Conservation (phyloP, 2,797 vertebrate genomes). For the Phoebastria nigripes region DNA sequence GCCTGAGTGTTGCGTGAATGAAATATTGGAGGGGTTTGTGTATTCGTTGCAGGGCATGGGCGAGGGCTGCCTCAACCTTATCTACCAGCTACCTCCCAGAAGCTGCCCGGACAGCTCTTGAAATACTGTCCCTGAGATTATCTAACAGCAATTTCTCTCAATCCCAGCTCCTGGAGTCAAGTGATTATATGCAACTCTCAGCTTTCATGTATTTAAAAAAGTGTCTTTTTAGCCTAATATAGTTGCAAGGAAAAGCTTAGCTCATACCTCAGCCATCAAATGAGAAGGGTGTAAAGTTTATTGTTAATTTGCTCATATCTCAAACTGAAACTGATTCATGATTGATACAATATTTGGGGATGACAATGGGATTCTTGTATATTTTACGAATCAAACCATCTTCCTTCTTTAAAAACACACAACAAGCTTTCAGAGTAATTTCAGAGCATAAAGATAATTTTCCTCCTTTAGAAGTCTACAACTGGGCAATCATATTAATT, state of each 20-base stretch:
- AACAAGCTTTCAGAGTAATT: not conserved
- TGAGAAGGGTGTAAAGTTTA: not conserved
- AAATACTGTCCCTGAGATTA: not conserved
- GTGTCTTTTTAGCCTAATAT: not conserved
- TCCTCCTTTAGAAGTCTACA: not conserved
- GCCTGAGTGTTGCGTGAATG: not conserved
- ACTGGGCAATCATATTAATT: not conserved
- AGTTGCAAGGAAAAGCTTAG: not conserved
- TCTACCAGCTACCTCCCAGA: not conserved
- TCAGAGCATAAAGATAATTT: not conserved
- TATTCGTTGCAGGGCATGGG: rapidly evolving
- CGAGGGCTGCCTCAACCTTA: not conserved
- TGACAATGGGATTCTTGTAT: not conserved
- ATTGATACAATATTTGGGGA: not conserved
- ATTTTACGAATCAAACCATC: not conserved
- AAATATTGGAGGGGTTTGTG: not conserved
- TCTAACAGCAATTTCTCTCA: not conserved
- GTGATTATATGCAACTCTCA: not conserved
- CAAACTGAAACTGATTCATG: not conserved
- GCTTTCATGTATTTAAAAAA: not conserved
- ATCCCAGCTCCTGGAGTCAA: not conserved
- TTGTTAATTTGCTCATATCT: not conserved
- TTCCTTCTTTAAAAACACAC: constrained; percentile 14
- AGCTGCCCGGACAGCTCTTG: not conserved
- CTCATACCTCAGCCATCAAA: not conserved